A percentile compares a stretch with the other conserved stretches of the same genome.
phyloP scores from a whole-genome alignment of 2,888 invertebrate genomes.

The Pandemis cinnamomeana region DNA sequence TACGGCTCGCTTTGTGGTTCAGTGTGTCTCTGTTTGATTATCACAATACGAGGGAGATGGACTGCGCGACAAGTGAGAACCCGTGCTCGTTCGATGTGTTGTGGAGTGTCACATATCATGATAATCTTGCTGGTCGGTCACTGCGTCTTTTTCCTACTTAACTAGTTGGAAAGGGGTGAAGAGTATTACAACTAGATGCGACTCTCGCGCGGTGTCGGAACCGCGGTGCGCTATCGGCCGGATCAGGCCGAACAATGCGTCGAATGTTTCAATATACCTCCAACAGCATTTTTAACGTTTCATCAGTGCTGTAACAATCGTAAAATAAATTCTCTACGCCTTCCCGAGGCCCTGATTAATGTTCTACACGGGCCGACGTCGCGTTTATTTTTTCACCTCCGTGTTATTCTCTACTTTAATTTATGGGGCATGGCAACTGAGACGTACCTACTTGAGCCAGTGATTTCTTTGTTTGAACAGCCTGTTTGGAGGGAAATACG shows the following conservation, averaged over 20 bases:
- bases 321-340: constrained; percentile 84
- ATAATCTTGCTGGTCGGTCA: background rate
- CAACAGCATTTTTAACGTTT: constrained; percentile 84
- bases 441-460: constrained; percentile 46
- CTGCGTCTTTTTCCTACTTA: background rate
- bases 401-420: constrained; percentile 77
- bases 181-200: background rate
- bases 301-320: constrained; percentile 83
- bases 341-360: constrained; percentile 83
- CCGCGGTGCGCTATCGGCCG: constrained; percentile 78
- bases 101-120: background rate
- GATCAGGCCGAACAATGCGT: constrained; percentile 80
- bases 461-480: constrained; percentile 49
- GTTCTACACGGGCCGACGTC: constrained; percentile 77
- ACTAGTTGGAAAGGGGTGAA: background rate
- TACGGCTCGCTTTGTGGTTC: background rate
- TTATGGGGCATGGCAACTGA: constrained; percentile 67
- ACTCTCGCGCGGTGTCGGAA: constrained; percentile 37
- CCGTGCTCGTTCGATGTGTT: background rate
- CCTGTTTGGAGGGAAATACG: constrained; percentile 23
- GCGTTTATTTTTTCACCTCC: constrained; percentile 76
- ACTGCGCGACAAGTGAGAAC: background rate
- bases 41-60: background rate
- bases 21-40: background rate
- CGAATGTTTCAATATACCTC: constrained; percentile 82